Evolutionary conservation across 2,797 vertebrate species (phyloP).

Genomic region (Fistularia commersonii): DNA sequence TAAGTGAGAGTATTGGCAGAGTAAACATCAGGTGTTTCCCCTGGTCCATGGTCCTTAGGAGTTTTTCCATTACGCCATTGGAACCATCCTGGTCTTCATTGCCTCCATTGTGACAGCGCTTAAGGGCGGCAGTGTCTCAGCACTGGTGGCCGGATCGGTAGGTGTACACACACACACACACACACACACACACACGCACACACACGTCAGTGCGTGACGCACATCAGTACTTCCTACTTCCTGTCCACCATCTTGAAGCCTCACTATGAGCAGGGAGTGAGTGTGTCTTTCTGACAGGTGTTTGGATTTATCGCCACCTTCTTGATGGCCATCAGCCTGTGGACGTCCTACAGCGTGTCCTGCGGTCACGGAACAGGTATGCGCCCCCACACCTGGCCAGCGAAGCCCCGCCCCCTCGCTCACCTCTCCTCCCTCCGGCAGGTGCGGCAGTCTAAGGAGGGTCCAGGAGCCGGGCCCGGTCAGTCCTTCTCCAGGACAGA

Average conservation of each 20-base stretch:
- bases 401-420: too few species aligned
- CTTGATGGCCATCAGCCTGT: constrained; percentile 84
- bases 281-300: constrained; percentile 65
- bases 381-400: constrained; percentile 83
- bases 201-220: too few species aligned
- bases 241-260: too few species aligned
- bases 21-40: too few species aligned
- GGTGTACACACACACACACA: constrained; percentile 25
- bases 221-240: too few species aligned
- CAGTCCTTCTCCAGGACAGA: too few species aligned
- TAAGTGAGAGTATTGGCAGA: too few species aligned
- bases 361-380: too few species aligned
- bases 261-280: too few species aligned
- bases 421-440: constrained; percentile 27
- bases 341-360: constrained; percentile 88
- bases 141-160: constrained; percentile 84
- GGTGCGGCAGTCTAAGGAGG: constrained; percentile 56
- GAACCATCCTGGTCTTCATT: constrained; percentile 84
- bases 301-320: constrained; percentile 90
- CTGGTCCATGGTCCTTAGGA: constrained; percentile 80
- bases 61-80: constrained; percentile 88
- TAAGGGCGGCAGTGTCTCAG: constrained; percentile 64
- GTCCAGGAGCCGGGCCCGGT: too few species aligned
- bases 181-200: not conserved
- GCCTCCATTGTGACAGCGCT: constrained; percentile 83